Evolutionary conservation across 2,888 invertebrate genomes (phyloP).

Genomic region (Tethea ocularis): DNA sequence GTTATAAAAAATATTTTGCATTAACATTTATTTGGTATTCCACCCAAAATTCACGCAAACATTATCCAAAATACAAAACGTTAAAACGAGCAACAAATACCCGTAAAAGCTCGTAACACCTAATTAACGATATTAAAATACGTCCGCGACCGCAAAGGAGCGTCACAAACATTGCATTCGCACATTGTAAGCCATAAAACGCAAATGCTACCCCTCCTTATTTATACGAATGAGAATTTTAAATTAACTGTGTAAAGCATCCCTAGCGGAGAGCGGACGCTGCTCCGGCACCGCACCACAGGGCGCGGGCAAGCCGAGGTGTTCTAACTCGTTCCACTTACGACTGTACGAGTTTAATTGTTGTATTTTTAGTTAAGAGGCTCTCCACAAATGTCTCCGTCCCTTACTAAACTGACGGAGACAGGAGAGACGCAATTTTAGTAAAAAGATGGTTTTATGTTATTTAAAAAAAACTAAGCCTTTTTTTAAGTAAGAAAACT

Average conservation of each 20-base stretch:
- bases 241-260: slow-evolving; percentile 82
- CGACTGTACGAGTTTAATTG: slow-evolving; percentile 10
- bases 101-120: slow-evolving; percentile 71
- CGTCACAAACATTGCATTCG: slow-evolving; percentile 77
- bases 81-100: slow-evolving; percentile 48
- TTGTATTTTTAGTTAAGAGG: background rate
- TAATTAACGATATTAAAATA: slow-evolving; percentile 84
- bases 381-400: too few relatives aligned
- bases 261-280: slow-evolving; percentile 60
- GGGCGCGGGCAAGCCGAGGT: slow-evolving; percentile 40
- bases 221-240: slow-evolving; percentile 83
- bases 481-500: too few relatives aligned
- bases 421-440: too few relatives aligned
- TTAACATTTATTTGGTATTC: slow-evolving; percentile 6
- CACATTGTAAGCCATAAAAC: slow-evolving; percentile 81
- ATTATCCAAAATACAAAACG: slow-evolving; percentile 45
- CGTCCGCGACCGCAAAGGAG: slow-evolving; percentile 74
- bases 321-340: slow-evolving; percentile 47
- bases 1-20: too few relatives aligned
- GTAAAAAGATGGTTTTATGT: too few relatives aligned
- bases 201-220: slow-evolving; percentile 82
- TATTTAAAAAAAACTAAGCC: too few relatives aligned
- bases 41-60: slow-evolving; percentile 39
- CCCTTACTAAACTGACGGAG: too few relatives aligned
- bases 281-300: slow-evolving; percentile 39